A percentile compares a stretch with the other conserved stretches of the same genome.
Conservation (phyloP, 2,797 vertebrate genomes). For the Ispidina lecontei region DNA sequence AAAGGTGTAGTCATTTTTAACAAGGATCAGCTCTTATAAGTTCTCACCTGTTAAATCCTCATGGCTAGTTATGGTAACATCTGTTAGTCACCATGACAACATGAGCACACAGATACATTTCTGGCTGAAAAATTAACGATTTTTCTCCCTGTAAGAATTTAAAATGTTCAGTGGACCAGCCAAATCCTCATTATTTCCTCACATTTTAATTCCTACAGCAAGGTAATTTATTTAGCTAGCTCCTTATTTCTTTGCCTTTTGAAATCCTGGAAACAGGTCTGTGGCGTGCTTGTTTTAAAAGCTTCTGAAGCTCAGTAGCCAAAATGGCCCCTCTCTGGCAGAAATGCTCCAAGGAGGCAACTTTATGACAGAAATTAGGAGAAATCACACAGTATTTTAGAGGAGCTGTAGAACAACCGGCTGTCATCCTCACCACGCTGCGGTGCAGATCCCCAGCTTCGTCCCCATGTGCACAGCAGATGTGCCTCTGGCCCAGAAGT, state of each 20-base stretch:
- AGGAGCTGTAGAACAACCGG: background rate
- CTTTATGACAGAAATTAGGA: background rate
- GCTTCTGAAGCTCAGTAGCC: background rate
- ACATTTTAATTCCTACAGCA: background rate
- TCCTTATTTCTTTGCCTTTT: background rate
- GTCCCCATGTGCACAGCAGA: background rate
- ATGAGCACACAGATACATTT: background rate
- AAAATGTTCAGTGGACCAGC: background rate
- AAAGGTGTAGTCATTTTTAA: background rate
- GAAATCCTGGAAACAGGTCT: background rate
- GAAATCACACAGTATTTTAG: background rate
- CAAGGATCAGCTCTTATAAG: background rate
- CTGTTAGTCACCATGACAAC: conserved; percentile 59
- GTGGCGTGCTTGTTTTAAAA: background rate
- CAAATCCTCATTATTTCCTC: background rate
- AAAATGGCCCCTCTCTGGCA: background rate
- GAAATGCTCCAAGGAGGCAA: background rate
- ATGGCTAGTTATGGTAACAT: background rate
- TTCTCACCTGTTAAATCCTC: conserved; percentile 38
- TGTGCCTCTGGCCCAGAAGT: background rate
- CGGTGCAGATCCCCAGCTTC: background rate
- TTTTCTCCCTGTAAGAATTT: background rate
- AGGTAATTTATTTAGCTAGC: background rate
- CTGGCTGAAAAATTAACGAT: background rate
- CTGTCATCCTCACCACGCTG: rapidly evolving